phyloP scores from a whole-genome alignment of 2,888 invertebrate genomes.

The Archaeoteleia sp. region DNA sequence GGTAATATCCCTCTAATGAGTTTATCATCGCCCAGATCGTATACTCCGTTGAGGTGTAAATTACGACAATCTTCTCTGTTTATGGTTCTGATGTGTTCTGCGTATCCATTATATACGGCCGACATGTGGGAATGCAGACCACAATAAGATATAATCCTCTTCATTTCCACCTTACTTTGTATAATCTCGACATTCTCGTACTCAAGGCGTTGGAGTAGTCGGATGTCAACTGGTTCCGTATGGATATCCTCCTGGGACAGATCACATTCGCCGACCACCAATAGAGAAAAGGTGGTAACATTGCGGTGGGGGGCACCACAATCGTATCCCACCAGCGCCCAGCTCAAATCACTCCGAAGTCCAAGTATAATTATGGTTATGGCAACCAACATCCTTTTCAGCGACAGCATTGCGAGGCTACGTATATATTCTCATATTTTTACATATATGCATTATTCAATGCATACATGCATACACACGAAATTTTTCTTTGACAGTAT shows the following conservation, averaged over 20 bases:
- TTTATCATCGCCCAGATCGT: not conserved
- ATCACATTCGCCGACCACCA: slow-evolving; percentile 21
- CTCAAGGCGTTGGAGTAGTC: slow-evolving; percentile 3
- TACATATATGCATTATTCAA: too few species aligned
- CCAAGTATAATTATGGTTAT: too few species aligned
- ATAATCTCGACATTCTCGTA: not conserved
- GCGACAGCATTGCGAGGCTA: too few species aligned
- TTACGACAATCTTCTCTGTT: not conserved
- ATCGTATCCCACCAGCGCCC: slow-evolving; percentile 26
- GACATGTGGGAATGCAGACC: slow-evolving; percentile 4
- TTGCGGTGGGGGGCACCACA: slow-evolving; percentile 16
- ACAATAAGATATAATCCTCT: slow-evolving; percentile 7
- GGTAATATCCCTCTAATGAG: too few species aligned
- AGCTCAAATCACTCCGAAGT: too few species aligned
- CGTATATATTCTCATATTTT: too few species aligned
- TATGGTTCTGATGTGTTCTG: too few species aligned
- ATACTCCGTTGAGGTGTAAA: not conserved
- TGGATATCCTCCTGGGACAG: slow-evolving; percentile 2
- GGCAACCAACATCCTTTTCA: too few species aligned
- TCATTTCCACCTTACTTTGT: slow-evolving; percentile 5
- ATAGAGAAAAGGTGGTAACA: slow-evolving; percentile 26
- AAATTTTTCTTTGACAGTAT: too few species aligned
- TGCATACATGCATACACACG: too few species aligned
- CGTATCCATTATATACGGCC: not conserved
- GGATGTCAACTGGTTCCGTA: slow-evolving; percentile 1